Conservation (phyloP, 2,888 invertebrate species). For the Schrankia costaestrigalis region DNA sequence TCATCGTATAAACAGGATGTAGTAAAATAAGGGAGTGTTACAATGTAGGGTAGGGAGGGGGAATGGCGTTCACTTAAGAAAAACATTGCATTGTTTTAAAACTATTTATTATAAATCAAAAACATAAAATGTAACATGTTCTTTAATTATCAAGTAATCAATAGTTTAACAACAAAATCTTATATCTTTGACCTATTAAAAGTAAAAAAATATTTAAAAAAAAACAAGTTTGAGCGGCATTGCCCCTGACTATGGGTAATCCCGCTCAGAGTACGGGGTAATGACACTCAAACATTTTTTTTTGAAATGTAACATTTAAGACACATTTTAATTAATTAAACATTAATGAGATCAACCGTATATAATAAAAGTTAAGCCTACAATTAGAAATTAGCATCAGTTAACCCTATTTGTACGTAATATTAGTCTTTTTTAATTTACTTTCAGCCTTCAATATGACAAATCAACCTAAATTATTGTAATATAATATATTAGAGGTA, state of each 20-base stretch:
- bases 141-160: constrained; percentile 21
- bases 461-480: neutral
- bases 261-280: neutral
- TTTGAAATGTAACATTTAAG: neutral
- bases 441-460: neutral
- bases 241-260: constrained; percentile 7
- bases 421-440: neutral
- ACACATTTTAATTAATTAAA: constrained; percentile 4
- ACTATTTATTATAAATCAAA: neutral
- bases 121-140: constrained; percentile 3
- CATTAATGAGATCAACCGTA: constrained; percentile 17
- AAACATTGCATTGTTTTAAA: constrained; percentile 11
- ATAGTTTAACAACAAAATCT: constrained; percentile 19
- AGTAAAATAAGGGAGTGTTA: no score
- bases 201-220: constrained; percentile 14
- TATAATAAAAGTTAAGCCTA: constrained; percentile 15
- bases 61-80: constrained; percentile 21
- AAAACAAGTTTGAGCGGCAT: constrained; percentile 12
- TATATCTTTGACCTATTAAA: constrained; percentile 1
- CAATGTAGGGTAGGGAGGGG: constrained; percentile 2
- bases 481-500: neutral
- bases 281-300: neutral
- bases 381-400: constrained; percentile 20
- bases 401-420: constrained; percentile 1
- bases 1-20: no score